A percentile compares a stretch with the other conserved stretches of the same genome.
These are phyloP conservation scores for Cygnus buccinator DNA, from an alignment of 2,113 vertebrate genomes.

Conservation along the genomic window DNA sequence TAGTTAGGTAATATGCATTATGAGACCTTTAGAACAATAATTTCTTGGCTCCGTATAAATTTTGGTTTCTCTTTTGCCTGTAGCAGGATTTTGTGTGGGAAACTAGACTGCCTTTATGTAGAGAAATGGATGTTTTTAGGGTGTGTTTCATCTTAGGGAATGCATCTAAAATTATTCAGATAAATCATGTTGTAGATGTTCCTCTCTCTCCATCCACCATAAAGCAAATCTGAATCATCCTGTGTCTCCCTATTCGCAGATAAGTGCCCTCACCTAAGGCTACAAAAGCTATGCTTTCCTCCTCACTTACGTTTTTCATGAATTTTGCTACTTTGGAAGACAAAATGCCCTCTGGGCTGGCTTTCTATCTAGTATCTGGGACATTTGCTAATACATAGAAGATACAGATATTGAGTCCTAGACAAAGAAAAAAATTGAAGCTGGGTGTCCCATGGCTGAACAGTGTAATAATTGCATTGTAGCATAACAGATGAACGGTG, in stretches of 20 bases:
- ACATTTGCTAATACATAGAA: not conserved
- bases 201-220: not conserved
- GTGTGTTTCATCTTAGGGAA: not conserved
- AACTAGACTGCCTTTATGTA: not conserved
- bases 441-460: not conserved
- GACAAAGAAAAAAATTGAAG: not conserved
- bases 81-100: not conserved
- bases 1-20: not conserved
- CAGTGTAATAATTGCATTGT: not conserved
- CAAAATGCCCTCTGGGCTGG: not conserved
- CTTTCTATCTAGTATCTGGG: not conserved
- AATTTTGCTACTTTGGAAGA: not conserved
- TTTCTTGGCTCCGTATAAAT: not conserved
- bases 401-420: not conserved
- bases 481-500: not conserved
- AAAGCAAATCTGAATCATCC: not conserved
- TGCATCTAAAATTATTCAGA: slow-evolving; percentile 22
- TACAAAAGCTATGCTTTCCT: not conserved
- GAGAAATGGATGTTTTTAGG: not conserved
- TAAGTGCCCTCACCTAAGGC: not conserved
- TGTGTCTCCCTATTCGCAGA: not conserved
- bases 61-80: not conserved
- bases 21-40: not conserved
- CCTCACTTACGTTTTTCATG: not conserved
- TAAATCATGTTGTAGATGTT: not conserved